These are phyloP conservation scores for Lagopus muta DNA, from an alignment of 2,113 vertebrate species.

Conservation along the genomic window DNA sequence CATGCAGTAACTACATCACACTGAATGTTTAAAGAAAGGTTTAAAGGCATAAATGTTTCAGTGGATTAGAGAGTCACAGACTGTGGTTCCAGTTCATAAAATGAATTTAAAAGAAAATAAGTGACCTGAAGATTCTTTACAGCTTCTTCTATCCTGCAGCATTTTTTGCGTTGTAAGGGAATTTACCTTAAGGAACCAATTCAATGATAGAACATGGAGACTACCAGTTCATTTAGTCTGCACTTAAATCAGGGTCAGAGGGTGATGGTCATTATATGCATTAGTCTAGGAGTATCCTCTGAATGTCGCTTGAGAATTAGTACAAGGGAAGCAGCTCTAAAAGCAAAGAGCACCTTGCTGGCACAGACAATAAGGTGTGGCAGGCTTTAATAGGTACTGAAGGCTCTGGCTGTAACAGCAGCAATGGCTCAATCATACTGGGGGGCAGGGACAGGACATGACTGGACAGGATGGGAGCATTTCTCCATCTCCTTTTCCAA, in stretches of 20 bases:
- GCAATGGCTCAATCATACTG: not conserved
- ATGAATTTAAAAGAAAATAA: not conserved
- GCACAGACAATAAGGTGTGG: not conserved
- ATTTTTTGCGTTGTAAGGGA: not conserved
- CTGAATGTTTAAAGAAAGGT: not conserved
- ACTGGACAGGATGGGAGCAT: not conserved
- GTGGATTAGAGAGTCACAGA: not conserved
- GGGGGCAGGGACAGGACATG: not conserved
- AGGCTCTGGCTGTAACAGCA: not conserved
- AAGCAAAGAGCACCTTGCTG: not conserved
- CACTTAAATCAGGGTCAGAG: not conserved
- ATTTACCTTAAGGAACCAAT: conserved; percentile 7
- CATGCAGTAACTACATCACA: not conserved
- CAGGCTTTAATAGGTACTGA: not conserved
- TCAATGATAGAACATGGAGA: not conserved
- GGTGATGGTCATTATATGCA: not conserved
- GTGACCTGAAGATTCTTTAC: not conserved
- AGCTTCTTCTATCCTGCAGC: not conserved
- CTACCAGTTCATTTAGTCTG: not conserved
- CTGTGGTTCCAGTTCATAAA: not conserved
- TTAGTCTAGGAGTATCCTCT: not conserved
- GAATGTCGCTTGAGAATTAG: not conserved
- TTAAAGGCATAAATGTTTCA: not conserved
- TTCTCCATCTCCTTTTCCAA: not conserved
- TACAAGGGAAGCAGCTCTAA: conserved; percentile 1